Base-by-base conservation (phyloP, 2,113 vertebrate genomes). In the Theristicus caerulescens region DNA sequence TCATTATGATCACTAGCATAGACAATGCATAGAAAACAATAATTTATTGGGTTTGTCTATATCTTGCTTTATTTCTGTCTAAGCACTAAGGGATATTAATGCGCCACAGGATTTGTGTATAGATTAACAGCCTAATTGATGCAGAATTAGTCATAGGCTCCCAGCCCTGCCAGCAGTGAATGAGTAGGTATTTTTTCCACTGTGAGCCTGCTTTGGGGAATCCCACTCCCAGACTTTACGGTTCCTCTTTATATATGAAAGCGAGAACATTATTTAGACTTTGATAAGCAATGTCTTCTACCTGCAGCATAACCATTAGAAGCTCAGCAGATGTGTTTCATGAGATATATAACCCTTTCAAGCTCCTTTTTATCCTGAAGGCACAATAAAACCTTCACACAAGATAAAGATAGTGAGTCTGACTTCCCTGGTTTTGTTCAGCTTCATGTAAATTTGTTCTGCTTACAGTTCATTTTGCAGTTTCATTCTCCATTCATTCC, bases 401-500 rank as follows among this genome's bases (percentile, higher is more conserved):
- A 32, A 46, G 89, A 95, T 91, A 88, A 83, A 96, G 91, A 81
- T 55, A 72, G 86, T 76, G 81, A 87, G 15, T 42, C 54, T 72
- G 85, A 73, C 77, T 86, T 92, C 71, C 64, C 49, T 71, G 31
- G 47, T 66, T 90, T 90, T 85, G 62, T 84, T 96, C 94, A 40
- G 18, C 81, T 88, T 72, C 86, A 86, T 82, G 93, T 82, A 92
- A 96, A 88, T 82, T 96, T 66, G 44, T 84, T 95, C 91, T 95
- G 54, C 96, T 97, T 92, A 88, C 69, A 81, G 77, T 90, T 94
- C 55, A 91, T 91, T 94, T 96, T 89, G 89, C 66, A 58, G 84
- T 89, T 94, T 94, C 54, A 57, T 86, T 93, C 70, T 82, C 78
- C 72, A 77, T 93, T 93, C 88, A 78, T 86, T 89, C 64, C 77